Conservation (phyloP, 2,113 vertebrate species). For the Alces alces region DNA sequence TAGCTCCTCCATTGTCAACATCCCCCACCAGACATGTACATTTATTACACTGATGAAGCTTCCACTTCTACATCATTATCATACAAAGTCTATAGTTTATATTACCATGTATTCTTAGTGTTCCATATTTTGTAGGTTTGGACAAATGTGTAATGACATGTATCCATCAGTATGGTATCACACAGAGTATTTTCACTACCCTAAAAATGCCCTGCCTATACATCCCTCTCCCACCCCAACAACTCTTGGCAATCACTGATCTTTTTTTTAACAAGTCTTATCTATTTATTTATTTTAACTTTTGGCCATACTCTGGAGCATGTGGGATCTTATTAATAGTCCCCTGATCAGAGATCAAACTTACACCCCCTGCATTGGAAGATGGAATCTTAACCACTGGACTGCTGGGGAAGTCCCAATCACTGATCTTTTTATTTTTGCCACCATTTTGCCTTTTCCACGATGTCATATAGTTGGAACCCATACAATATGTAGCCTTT, state of each 20-base stretch:
- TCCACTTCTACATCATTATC: not conserved
- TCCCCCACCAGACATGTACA: not conserved
- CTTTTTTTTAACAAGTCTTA: not conserved
- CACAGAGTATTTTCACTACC: not conserved
- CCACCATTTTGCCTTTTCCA: not conserved
- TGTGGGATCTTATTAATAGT: not conserved
- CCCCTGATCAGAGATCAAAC: not conserved
- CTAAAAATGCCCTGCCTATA: not conserved
- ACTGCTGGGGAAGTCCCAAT: rapidly evolving
- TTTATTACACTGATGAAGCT: not conserved
- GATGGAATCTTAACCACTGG: not conserved
- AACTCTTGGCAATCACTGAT: not conserved
- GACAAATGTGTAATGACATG: not conserved
- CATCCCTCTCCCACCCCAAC: not conserved
- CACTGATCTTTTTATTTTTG: not conserved
- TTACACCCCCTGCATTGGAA: not conserved
- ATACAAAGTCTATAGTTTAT: not conserved
- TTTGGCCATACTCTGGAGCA: not conserved
- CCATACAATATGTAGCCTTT: not conserved
- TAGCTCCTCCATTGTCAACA: not conserved
- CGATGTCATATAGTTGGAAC: not conserved
- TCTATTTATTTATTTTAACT: not conserved
- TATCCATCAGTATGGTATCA: not conserved
- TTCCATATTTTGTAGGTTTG: not conserved
- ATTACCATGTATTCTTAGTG: not conserved